phyloP scores from a whole-genome alignment of 2,113 vertebrate species.

The Microtus oregoni region DNA sequence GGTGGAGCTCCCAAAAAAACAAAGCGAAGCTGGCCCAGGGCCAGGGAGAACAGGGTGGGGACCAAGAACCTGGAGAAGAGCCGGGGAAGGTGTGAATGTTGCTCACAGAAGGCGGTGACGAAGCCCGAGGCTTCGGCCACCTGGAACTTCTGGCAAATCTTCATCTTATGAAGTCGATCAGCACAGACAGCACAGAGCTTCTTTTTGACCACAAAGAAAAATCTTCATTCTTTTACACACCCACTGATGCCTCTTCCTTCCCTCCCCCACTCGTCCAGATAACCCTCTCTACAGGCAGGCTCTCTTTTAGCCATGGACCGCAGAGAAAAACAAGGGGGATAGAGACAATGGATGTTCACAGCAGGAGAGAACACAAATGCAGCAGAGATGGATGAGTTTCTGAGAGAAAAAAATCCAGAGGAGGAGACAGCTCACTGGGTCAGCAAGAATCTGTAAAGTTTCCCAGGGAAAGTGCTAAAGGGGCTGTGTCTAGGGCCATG shows the following conservation, averaged over 20 bases:
- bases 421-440: background rate
- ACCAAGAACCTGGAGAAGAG: background rate
- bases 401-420: background rate
- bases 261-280: background rate
- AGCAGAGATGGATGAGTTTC: background rate
- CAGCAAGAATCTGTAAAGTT: background rate
- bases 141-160: background rate
- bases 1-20: background rate
- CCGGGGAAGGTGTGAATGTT: background rate
- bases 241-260: background rate
- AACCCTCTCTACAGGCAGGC: background rate
- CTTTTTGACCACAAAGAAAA: background rate
- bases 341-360: background rate
- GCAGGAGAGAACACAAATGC: background rate
- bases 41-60: background rate
- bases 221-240: background rate
- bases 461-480: background rate
- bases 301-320: background rate
- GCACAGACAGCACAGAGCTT: background rate
- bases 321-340: background rate
- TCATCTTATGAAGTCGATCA: background rate
- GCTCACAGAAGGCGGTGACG: background rate
- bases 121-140: background rate
- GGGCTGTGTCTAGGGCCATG: background rate
- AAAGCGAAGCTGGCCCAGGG: background rate